Evolutionary conservation across 1,140 invertebrate species (phyloP).

Genomic region (Aphis craccivora): DNA sequence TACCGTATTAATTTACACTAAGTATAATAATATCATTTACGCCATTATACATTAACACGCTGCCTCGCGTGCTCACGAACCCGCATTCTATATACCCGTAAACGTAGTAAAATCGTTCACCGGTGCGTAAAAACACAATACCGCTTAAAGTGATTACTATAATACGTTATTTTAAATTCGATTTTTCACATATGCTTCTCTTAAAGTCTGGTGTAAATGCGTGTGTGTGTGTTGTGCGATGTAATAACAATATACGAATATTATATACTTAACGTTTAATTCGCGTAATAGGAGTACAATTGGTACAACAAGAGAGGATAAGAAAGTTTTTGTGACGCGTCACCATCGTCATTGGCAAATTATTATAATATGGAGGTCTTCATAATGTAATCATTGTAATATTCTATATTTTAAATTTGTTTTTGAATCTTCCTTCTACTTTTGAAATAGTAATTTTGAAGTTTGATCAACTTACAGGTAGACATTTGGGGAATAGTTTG

Average conservation of each 20-base stretch:
- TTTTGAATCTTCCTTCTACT: not conserved
- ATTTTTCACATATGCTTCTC: not conserved
- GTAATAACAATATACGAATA: not conserved
- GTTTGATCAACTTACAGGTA: too few relatives aligned
- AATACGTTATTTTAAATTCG: not conserved
- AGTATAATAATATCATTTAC: too few relatives aligned
- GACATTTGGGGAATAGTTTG: not conserved
- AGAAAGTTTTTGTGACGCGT: not conserved
- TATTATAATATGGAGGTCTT: too few relatives aligned
- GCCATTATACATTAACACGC: not conserved
- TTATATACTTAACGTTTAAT: not conserved
- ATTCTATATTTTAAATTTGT: not conserved
- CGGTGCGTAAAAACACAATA: slow-evolving; percentile 6
- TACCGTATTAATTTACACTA: too few relatives aligned
- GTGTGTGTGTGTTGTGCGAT: not conserved
- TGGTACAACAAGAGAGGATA: not conserved
- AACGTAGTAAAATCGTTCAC: not conserved
- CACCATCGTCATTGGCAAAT: not conserved
- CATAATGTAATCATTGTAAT: not conserved
- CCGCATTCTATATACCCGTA: not conserved
- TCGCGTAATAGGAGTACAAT: not conserved
- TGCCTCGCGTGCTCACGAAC: not conserved
- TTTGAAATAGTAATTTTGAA: not conserved
- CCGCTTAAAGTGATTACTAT: not conserved
- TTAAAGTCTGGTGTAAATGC: not conserved